phyloP scores from a whole-genome alignment of 2,797 vertebrate species.

The Esox masquinongy region DNA sequence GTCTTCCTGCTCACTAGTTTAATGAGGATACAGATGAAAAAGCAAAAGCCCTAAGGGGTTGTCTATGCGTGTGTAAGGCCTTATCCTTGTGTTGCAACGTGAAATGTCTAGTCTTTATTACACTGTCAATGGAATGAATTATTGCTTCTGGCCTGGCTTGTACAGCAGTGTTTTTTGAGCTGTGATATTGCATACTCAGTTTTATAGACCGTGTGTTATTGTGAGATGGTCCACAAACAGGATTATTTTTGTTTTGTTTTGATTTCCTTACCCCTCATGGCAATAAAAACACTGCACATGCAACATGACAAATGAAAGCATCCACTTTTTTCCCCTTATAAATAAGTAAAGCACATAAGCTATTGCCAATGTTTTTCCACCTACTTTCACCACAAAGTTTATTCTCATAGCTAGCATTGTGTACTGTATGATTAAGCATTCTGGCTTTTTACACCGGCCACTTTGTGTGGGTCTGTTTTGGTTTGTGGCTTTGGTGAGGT shows the following conservation, averaged over 20 bases:
- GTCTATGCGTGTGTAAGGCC: neutral
- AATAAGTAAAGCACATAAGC: neutral
- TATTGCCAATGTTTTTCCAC: neutral
- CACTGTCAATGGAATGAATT: conserved; percentile 43
- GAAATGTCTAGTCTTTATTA: neutral
- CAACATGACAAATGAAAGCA: neutral
- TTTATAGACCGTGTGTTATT: conserved; percentile 8
- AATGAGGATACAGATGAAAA: conserved; percentile 28
- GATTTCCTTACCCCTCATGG: neutral
- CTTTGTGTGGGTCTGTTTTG: neutral
- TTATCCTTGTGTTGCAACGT: neutral
- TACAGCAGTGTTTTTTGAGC: conserved; percentile 20
- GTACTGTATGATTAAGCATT: neutral
- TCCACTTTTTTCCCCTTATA: neutral
- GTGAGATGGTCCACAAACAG: conserved; percentile 1
- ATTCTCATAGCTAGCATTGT: conserved; percentile 3
- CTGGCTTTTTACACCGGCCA: neutral
- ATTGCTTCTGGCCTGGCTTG: conserved; percentile 13
- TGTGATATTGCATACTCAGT: conserved; percentile 2
- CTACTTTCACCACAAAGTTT: neutral
- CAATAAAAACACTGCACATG: neutral
- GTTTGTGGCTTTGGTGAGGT: conserved; percentile 7
- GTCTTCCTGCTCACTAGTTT: conserved; percentile 20
- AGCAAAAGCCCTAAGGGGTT: conserved; percentile 12
- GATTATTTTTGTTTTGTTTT: conserved; percentile 1